Conservation (phyloP, 2,797 vertebrate genomes). For the Poeciliopsis paucimaculata region DNA sequence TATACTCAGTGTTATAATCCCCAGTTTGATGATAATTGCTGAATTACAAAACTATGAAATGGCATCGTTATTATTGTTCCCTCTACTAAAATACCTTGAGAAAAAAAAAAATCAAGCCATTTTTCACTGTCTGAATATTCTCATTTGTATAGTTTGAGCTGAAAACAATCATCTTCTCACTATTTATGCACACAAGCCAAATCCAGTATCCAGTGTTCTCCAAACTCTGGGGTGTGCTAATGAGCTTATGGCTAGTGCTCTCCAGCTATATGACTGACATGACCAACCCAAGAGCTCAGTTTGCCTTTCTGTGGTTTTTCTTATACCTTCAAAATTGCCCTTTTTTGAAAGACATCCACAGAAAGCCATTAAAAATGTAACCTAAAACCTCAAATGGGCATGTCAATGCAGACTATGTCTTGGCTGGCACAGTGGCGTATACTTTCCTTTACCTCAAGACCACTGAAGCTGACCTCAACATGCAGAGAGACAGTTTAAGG, state of each 20-base stretch:
- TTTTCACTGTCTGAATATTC: conserved; percentile 9
- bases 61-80: background rate
- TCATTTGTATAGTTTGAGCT: conserved; percentile 69
- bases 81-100: conserved; percentile 9
- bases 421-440: conserved; percentile 70
- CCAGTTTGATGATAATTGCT: background rate
- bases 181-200: conserved; percentile 46
- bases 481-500: conserved; percentile 55
- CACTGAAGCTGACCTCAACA: conserved; percentile 70
- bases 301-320: conserved; percentile 71
- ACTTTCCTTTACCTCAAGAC: conserved; percentile 67
- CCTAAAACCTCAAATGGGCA: conserved; percentile 79
- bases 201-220: conserved; percentile 45
- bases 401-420: conserved; percentile 73
- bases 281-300: conserved; percentile 50
- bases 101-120: conserved; percentile 2
- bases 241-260: conserved; percentile 57
- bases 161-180: conserved; percentile 65
- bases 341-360: conserved; percentile 39
- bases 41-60: conserved; percentile 35
- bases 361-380: conserved; percentile 71
- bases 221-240: conserved; percentile 57
- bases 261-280: conserved; percentile 66
- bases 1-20: background rate
- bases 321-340: conserved; percentile 60